phyloP scores from a whole-genome alignment of 2,888 invertebrate genomes.

The Lissonota sp. region DNA sequence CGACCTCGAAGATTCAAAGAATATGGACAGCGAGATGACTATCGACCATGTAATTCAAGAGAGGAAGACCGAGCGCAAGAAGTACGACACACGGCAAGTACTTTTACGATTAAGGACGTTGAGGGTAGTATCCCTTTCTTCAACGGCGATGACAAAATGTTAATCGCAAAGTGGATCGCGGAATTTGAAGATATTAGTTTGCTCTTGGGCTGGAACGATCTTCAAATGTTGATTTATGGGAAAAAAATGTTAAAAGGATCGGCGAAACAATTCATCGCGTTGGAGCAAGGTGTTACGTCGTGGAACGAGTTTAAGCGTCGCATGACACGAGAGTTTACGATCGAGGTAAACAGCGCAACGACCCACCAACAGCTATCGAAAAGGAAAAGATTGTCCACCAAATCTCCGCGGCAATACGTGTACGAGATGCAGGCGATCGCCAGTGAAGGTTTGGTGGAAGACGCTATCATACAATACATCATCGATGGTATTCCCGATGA shows the following conservation, averaged over 20 bases:
- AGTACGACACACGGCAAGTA: not conserved
- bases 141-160: conserved; percentile 50
- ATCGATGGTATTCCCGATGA: conserved; percentile 58
- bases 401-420: conserved; percentile 63
- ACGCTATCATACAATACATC: conserved; percentile 57
- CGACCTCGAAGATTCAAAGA: too few relatives aligned
- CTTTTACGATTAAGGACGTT: conserved; percentile 56
- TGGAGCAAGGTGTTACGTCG: conserved; percentile 45
- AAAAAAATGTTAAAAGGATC: conserved; percentile 63
- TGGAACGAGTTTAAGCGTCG: conserved; percentile 59
- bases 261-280: conserved; percentile 63
- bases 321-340: conserved; percentile 54
- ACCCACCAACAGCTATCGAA: conserved; percentile 56
- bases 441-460: conserved; percentile 56
- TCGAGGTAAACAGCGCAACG: conserved; percentile 55
- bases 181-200: conserved; percentile 66
- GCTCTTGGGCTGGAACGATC: conserved; percentile 61
- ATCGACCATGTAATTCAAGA: not conserved
- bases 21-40: too few relatives aligned
- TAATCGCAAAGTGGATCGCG: conserved; percentile 54
- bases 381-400: conserved; percentile 40
- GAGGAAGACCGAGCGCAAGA: not conserved
- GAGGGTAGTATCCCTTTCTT: conserved; percentile 53
- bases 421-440: conserved; percentile 64
- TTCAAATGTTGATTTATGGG: conserved; percentile 64